A percentile compares a stretch with the other conserved stretches of the same genome.
Conservation (phyloP, 23 tunicate genomes). For the Styela clava region DNA sequence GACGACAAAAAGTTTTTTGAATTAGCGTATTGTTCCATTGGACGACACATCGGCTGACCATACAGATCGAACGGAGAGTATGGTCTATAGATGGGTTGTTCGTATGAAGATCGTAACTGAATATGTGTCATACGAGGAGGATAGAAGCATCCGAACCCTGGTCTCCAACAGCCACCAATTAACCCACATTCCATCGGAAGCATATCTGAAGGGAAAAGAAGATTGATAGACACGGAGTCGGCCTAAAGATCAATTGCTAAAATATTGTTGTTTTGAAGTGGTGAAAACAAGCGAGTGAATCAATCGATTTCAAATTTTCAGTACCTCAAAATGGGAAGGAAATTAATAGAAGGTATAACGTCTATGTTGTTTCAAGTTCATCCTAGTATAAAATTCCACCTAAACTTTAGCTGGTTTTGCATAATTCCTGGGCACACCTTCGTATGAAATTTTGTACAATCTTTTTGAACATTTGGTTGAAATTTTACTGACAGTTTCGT, state of each 20-base stretch:
- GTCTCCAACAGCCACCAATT: constrained; percentile 80
- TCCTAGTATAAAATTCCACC: too few species aligned
- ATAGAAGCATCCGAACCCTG: constrained; percentile 42
- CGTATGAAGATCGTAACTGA: constrained; percentile 49
- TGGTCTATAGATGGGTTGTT: not conserved
- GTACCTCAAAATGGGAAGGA: not conserved
- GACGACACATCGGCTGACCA: constrained; percentile 59
- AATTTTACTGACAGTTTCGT: too few species aligned
- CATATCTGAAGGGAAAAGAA: constrained; percentile 46
- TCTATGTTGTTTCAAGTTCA: too few species aligned
- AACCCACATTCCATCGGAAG: constrained; percentile 53
- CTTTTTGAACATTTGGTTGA: too few species aligned
- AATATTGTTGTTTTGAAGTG: too few species aligned
- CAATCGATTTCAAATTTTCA: not conserved
- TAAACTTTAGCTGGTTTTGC: too few species aligned
- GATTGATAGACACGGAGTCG: not conserved
- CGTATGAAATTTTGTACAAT: too few species aligned
- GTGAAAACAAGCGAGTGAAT: too few species aligned
- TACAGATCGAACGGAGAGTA: constrained; percentile 22
- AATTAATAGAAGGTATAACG: not conserved
- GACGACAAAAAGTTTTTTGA: constrained; percentile 27
- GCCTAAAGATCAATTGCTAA: too few species aligned
- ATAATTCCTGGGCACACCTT: too few species aligned
- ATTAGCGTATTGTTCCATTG: constrained; percentile 26
- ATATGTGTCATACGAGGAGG: constrained; percentile 36